A percentile compares a stretch with the other conserved stretches of the same genome.
Evolutionary conservation across 2,113 vertebrate species (phyloP).

Genomic region (Paramormyrops kingsleyae): DNA sequence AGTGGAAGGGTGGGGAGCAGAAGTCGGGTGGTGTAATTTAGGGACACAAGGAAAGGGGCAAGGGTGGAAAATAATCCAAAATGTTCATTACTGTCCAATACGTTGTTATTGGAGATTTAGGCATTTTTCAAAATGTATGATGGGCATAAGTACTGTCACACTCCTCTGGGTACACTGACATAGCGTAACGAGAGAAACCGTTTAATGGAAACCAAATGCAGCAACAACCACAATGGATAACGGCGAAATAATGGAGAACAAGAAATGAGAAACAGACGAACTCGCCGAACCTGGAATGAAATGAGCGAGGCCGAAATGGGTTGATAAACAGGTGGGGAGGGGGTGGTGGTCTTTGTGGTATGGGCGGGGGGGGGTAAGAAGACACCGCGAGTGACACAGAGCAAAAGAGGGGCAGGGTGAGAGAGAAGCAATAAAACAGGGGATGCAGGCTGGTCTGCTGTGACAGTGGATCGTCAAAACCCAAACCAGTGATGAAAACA

Average conservation of each 20-base stretch:
- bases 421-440: neutral
- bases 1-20: neutral
- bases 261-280: neutral
- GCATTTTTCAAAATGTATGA: neutral
- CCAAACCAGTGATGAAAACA: neutral
- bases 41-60: neutral
- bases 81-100: slow-evolving; percentile 8
- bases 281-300: neutral
- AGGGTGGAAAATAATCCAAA: neutral
- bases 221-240: neutral
- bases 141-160: slow-evolving; percentile 17
- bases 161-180: slow-evolving; percentile 22
- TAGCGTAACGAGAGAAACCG: neutral
- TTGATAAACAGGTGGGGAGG: slow-evolving; percentile 24
- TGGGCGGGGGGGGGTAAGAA: slow-evolving; percentile 15
- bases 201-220: neutral
- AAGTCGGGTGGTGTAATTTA: neutral
- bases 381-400: slow-evolving; percentile 11
- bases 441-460: neutral
- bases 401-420: neutral
- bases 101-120: neutral
- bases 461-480: slow-evolving; percentile 5
- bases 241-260: neutral
- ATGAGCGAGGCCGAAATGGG: slow-evolving; percentile 22
- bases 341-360: slow-evolving; percentile 22